Evolutionary conservation across 53 echinoderm and acorn worm genomes (phyloP).

Genomic region (Zoroaster sp.): DNA sequence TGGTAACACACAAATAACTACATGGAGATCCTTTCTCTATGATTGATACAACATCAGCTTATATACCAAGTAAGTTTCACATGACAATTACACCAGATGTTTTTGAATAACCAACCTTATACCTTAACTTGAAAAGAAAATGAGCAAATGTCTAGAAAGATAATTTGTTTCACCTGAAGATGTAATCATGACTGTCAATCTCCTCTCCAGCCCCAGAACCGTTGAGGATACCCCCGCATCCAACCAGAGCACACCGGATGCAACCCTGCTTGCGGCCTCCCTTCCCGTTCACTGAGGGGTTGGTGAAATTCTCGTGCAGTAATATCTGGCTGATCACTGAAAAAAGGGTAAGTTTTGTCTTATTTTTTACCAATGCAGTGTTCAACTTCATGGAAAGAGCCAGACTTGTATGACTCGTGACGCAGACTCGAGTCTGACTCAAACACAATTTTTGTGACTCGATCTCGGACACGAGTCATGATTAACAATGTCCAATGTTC

Average conservation of each 20-base stretch:
- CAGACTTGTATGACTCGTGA: neutral
- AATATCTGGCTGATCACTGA: too few relatives aligned
- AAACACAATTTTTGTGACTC: too few relatives aligned
- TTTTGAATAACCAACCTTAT: too few relatives aligned
- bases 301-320: too few relatives aligned
- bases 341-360: slow-evolving; percentile 72
- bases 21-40: too few relatives aligned
- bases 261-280: slow-evolving; percentile 52
- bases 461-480: too few relatives aligned
- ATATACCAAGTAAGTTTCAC: neutral
- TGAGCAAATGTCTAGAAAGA: neutral
- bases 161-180: slow-evolving; percentile 69
- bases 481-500: too few relatives aligned
- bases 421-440: neutral
- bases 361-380: slow-evolving; percentile 65
- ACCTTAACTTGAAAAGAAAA: too few relatives aligned
- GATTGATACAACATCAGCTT: too few relatives aligned
- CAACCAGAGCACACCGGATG: slow-evolving; percentile 93
- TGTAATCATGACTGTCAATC: slow-evolving; percentile 91
- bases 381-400: neutral
- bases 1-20: too few relatives aligned
- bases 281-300: slow-evolving; percentile 16
- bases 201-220: slow-evolving; percentile 81
- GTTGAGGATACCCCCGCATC: slow-evolving; percentile 89
- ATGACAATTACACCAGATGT: too few relatives aligned